These are phyloP conservation scores for Cirrhinus mrigala DNA, from an alignment of 2,797 vertebrate genomes.

Conservation along the genomic window DNA sequence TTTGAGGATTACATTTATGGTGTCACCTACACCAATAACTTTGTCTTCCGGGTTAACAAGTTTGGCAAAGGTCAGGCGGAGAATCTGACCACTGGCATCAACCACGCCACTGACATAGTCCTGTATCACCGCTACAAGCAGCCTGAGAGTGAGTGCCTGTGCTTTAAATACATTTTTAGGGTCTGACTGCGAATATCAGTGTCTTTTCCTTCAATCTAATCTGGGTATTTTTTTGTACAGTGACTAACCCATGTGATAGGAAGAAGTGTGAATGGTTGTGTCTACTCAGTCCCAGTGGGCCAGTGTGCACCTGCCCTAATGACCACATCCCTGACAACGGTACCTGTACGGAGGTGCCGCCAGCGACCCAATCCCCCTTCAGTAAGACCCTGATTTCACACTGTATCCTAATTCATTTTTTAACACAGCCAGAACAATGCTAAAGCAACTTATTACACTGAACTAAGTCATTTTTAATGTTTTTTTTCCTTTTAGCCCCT, in stretches of 20 bases:
- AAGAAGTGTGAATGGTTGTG: constrained; percentile 98
- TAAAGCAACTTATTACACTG: neutral
- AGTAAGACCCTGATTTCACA: constrained; percentile 75
- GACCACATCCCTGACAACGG: constrained; percentile 91
- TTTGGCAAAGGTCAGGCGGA: constrained; percentile 89
- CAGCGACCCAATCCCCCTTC: constrained; percentile 82
- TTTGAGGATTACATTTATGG: constrained; percentile 98
- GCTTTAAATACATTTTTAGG: neutral
- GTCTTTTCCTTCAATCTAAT: neutral
- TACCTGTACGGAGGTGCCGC: constrained; percentile 85
- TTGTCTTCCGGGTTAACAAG: constrained; percentile 96
- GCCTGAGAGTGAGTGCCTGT: constrained; percentile 84
- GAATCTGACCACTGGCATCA: constrained; percentile 92
- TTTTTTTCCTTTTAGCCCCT: neutral
- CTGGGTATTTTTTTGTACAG: constrained; percentile 55
- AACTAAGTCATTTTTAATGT: neutral
- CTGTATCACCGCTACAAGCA: constrained; percentile 96
- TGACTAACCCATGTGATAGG: constrained; percentile 96
- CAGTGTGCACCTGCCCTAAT: constrained; percentile 94
- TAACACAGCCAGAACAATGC: neutral
- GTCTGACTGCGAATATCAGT: constrained; percentile 66
- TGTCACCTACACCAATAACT: constrained; percentile 93
- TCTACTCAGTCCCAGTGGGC: constrained; percentile 93
- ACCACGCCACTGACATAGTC: constrained; percentile 93
- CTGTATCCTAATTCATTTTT: neutral